Conservation (phyloP, 2,888 invertebrate species). For the Panzeria rudis region DNA sequence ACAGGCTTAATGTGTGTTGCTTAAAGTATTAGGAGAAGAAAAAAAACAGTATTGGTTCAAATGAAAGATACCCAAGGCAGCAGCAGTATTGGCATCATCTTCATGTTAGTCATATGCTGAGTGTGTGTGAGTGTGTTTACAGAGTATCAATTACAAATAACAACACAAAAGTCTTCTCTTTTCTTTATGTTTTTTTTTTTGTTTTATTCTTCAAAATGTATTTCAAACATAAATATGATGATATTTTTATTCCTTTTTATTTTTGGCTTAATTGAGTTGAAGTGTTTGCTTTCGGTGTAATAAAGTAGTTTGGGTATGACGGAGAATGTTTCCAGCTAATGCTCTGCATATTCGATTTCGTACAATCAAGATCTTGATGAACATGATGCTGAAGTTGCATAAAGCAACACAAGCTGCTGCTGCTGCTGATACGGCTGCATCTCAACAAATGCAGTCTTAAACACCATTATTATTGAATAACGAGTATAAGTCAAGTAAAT, state of each 20-base stretch:
- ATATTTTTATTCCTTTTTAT: slow-evolving; percentile 28
- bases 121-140: background rate
- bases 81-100: background rate
- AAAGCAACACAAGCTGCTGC: slow-evolving; percentile 11
- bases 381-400: slow-evolving; percentile 32
- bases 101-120: background rate
- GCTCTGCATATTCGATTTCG: slow-evolving; percentile 63
- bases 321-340: slow-evolving; percentile 32
- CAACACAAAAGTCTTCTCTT: background rate
- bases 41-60: background rate
- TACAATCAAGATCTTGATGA: slow-evolving; percentile 66
- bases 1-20: slow-evolving; percentile 60
- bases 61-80: slow-evolving; percentile 7
- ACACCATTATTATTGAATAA: slow-evolving; percentile 73
- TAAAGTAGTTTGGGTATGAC: slow-evolving; percentile 57
- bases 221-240: slow-evolving; percentile 51
- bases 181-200: background rate
- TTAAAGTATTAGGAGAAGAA: slow-evolving; percentile 55
- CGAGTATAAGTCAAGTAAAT: slow-evolving; percentile 73
- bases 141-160: slow-evolving; percentile 64
- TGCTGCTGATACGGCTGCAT: background rate
- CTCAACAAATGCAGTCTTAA: slow-evolving; percentile 47
- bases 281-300: slow-evolving; percentile 69
- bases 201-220: background rate
- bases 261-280: slow-evolving; percentile 68